Percentiles rank a stretch among this genome's conserved stretches.
Evolutionary conservation across 2,113 vertebrate genomes (phyloP).

Genomic region (Paradoxurus hermaphroditus): DNA sequence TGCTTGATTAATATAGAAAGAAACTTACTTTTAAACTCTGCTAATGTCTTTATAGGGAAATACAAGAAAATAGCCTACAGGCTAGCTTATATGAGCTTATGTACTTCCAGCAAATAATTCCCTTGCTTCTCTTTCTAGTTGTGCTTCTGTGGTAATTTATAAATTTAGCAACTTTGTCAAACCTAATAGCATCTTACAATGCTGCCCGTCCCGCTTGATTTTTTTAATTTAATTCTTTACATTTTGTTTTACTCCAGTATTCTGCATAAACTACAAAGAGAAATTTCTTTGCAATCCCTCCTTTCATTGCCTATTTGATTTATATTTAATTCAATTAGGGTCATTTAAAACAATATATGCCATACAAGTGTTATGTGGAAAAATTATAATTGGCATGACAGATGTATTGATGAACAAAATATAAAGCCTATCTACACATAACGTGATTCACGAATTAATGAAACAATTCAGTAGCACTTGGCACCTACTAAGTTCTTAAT

Average conservation of each 20-base stretch:
- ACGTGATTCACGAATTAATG: background rate
- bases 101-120: background rate
- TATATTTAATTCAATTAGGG: background rate
- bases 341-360: background rate
- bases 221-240: background rate
- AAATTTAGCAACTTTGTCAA: background rate
- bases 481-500: background rate
- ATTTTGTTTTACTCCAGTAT: background rate
- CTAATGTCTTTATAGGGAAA: background rate
- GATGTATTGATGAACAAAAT: background rate
- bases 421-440: background rate
- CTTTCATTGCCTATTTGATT: background rate
- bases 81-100: background rate
- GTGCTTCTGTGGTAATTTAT: background rate
- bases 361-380: background rate
- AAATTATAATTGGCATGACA: background rate
- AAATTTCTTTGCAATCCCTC: background rate
- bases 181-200: background rate
- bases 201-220: background rate
- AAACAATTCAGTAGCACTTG: background rate
- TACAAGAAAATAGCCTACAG: background rate
- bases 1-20: background rate
- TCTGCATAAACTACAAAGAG: background rate
- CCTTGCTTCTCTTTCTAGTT: background rate
- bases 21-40: background rate